Evolutionary conservation across 2,113 vertebrate genomes (phyloP).

Genomic region (Gymnarchus niloticus): DNA sequence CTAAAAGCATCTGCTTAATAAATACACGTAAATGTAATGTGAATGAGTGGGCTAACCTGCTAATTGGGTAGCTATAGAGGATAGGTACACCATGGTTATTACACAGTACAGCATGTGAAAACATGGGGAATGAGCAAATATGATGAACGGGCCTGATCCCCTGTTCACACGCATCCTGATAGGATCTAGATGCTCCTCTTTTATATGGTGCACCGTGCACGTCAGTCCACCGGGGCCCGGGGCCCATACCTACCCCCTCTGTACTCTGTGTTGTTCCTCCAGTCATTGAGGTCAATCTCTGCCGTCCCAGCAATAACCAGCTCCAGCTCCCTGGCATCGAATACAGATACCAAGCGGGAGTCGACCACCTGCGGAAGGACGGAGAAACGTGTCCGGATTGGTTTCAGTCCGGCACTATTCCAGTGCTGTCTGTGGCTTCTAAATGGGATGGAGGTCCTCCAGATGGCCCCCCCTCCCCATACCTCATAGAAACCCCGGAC

Average conservation of each 20-base stretch:
- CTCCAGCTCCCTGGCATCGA: constrained; percentile 82
- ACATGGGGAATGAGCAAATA: neutral
- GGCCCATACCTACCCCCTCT: constrained; percentile 71
- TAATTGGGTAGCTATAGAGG: neutral
- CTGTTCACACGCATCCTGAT: neutral
- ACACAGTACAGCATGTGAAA: neutral
- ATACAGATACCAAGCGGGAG: constrained; percentile 81
- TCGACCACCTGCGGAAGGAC: constrained; percentile 75
- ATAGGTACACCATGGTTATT: neutral
- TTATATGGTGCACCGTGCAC: too few species aligned
- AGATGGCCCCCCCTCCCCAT: constrained; percentile 22
- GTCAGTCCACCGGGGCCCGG: too few species aligned
- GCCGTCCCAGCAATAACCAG: constrained; percentile 83
- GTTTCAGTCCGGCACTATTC: neutral
- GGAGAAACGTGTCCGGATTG: neutral
- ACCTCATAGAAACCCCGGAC: constrained; percentile 87
- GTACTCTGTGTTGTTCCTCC: constrained; percentile 84
- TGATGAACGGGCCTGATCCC: too few species aligned
- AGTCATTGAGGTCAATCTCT: constrained; percentile 83
- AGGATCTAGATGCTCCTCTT: neutral
- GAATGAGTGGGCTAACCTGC: neutral
- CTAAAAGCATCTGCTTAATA: too few species aligned
- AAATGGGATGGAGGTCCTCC: neutral
- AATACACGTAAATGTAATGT: too few species aligned
- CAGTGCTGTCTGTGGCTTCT: neutral